Evolutionary conservation across 2,797 vertebrate species (phyloP), one percentile per base, ranked within the genome.

Genomic region (Rhodeus uyekii): DNA sequence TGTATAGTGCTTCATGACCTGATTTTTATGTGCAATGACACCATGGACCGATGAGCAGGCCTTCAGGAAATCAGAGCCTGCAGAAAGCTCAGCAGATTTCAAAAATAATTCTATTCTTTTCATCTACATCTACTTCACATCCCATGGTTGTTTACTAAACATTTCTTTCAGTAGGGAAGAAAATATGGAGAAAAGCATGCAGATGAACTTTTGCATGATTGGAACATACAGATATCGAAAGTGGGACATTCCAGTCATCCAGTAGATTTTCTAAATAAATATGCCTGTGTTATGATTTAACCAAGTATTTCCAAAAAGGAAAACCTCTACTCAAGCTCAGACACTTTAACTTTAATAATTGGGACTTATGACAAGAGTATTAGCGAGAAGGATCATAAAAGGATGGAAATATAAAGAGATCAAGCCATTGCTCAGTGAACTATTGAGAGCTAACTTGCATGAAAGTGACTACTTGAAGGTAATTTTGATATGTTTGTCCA

Each of bases 11-110:
- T 69, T 50, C 42, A 64, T 77, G 78, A 69, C 29, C 72, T 72
- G 64, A 64, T 72, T 53, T 82, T 32, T 65, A 24, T 38, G 71
- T 53, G 48, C 19, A 39, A n/a, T 5, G 18, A 75, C 36, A 60
- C 16, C 24, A 60, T 42, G 53, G 16, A 58, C 53, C 12, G 68
- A 71, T 13, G 27, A 71, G 9, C 1, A 48, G 44, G 3, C 10
- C 68, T 48, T 27, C 16, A 22, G 0, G 10, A 72, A 50, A 72
- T 34, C n/a, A 42, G 36, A 60, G 34, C 14, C 36, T 0, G n/a
- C 53, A 42, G 5, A 42, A 29, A 42, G 5, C n/a, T 39, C 24
- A 53, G 36, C 14, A 60, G 14, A 53, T 58, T 60, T 75, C n/a
- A 75, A 42, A 38, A 0, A 42, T 4, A 75, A 75, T 39, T 38